A percentile compares a stretch with the other conserved stretches of the same genome.
These are phyloP conservation scores for Lucilia cuprina DNA, from an alignment of 1,140 invertebrate genomes.

Conservation along the genomic window DNA sequence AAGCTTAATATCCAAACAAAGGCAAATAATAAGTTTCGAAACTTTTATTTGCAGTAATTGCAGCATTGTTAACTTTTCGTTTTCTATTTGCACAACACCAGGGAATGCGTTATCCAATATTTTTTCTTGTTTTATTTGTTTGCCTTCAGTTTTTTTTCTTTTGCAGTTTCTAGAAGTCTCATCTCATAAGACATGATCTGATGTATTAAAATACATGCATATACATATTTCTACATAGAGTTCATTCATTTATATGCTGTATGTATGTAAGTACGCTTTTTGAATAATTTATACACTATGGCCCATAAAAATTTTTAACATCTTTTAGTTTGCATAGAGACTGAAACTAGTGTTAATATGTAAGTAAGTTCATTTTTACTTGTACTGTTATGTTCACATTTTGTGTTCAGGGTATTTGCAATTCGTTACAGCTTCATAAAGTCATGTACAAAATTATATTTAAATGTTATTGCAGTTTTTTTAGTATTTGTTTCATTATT, in stretches of 20 bases:
- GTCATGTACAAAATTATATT: neutral
- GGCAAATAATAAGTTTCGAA: neutral
- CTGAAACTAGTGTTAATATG: too few species aligned
- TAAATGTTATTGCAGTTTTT: too few species aligned
- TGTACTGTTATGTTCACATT: too few species aligned
- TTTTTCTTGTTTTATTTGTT: neutral
- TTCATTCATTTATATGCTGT: too few species aligned
- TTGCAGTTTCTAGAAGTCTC: neutral
- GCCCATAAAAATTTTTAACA: neutral
- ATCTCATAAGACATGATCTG: neutral
- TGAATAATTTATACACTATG: neutral
- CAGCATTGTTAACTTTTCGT: conserved; percentile 23
- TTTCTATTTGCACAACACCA: conserved; percentile 9
- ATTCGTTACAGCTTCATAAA: neutral
- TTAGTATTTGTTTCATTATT: too few species aligned
- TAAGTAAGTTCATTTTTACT: too few species aligned
- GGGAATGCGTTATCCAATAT: neutral
- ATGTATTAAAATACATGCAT: neutral
- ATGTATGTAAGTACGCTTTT: neutral
- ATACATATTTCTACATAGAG: neutral
- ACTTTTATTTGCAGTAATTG: conserved; percentile 22
- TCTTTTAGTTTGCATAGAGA: neutral
- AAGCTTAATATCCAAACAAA: neutral
- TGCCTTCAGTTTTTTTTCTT: neutral
- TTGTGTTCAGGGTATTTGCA: neutral